phyloP scores from a whole-genome alignment of 2,113 vertebrate genomes.

The Henicopernis longicauda region DNA sequence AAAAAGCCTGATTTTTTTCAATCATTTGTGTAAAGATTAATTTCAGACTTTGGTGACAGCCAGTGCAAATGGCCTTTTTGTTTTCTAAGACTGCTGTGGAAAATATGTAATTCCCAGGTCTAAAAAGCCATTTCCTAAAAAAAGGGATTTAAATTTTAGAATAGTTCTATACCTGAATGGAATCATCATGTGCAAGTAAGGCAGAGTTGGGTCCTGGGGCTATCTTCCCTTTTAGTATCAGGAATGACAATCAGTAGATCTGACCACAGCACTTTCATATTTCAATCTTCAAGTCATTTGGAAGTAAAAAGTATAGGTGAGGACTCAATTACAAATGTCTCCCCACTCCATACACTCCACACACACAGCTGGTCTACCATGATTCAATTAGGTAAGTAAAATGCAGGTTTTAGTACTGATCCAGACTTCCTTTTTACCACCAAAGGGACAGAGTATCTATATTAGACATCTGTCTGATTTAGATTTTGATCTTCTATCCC shows the following conservation, averaged over 20 bases:
- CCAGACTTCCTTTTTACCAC: not conserved
- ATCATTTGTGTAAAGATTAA: not conserved
- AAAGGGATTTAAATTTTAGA: not conserved
- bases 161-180: not conserved
- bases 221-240: not conserved
- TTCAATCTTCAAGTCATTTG: not conserved
- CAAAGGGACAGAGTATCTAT: not conserved
- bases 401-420: not conserved
- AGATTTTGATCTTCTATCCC: not conserved
- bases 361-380: not conserved
- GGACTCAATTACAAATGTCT: not conserved
- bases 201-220: not conserved
- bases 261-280: not conserved
- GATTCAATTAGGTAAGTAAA: not conserved
- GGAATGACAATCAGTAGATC: not conserved
- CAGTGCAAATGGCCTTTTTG: not conserved
- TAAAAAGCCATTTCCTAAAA: not conserved
- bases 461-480: not conserved
- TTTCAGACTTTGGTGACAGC: not conserved
- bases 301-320: not conserved
- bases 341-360: not conserved
- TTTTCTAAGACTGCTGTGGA: not conserved
- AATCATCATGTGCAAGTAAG: not conserved
- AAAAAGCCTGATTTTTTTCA: not conserved
- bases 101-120: not conserved